Percentiles rank a stretch among this genome's conserved stretches.
Evolutionary conservation across 2,797 vertebrate species (phyloP).

Genomic region (Hafferia zeledoni): DNA sequence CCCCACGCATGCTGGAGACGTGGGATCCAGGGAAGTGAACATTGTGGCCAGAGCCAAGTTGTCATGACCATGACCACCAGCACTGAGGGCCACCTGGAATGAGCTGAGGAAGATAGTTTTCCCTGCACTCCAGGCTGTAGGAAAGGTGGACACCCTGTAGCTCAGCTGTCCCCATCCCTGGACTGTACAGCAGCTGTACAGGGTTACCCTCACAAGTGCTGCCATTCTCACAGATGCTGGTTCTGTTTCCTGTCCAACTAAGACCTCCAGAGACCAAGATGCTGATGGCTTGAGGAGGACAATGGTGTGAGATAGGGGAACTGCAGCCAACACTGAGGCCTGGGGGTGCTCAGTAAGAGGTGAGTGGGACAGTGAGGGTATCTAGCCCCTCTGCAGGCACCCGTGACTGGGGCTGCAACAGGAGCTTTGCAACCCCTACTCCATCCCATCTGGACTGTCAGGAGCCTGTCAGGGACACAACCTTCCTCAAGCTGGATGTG

Average conservation of each 20-base stretch:
- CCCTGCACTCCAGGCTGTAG: not conserved
- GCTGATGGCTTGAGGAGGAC: not conserved
- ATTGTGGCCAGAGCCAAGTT: not conserved
- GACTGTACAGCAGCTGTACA: not conserved
- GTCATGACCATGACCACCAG: accelerated
- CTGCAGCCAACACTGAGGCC: accelerated
- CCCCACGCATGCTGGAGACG: accelerated
- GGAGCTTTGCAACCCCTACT: not conserved
- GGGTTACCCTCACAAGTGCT: not conserved
- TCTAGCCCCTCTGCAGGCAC: not conserved
- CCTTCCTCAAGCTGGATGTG: accelerated
- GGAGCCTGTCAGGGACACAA: not conserved
- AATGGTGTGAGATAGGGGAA: accelerated
- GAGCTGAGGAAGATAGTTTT: not conserved
- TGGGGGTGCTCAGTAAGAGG: not conserved
- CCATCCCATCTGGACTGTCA: not conserved
- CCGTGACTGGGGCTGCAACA: accelerated
- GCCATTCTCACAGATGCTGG: not conserved
- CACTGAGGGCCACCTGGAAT: not conserved
- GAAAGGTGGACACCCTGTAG: accelerated
- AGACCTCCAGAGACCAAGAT: not conserved
- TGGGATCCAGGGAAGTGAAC: not conserved
- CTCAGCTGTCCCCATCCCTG: not conserved
- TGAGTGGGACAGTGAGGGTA: accelerated
- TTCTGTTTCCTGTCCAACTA: not conserved